A percentile compares a stretch with the other conserved stretches of the same genome.
phyloP scores from a whole-genome alignment of 2,113 vertebrate species.

The Tricholaema leucomelas region DNA sequence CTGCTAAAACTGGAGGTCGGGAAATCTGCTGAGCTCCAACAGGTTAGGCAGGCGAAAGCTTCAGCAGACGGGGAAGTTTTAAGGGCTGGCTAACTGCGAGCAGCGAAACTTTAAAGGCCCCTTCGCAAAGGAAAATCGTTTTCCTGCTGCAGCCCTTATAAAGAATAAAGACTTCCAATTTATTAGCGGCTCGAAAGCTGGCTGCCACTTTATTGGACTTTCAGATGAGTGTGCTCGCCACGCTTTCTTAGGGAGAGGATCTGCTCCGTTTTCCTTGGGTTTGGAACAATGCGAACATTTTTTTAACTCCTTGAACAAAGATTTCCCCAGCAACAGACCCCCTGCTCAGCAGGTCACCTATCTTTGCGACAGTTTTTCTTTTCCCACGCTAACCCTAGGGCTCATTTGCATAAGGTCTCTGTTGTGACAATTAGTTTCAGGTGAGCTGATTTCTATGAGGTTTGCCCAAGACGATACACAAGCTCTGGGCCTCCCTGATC shows the following conservation, averaged over 20 bases:
- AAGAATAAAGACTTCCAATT: conserved; percentile 74
- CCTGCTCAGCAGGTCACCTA: conserved; percentile 97
- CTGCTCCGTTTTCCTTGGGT: conserved; percentile 73
- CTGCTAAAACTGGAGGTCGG: neutral
- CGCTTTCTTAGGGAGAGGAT: conserved; percentile 70
- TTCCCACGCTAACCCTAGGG: conserved; percentile 98
- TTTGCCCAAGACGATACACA: conserved; percentile 85
- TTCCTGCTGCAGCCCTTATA: conserved; percentile 65
- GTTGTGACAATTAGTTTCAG: conserved; percentile 98
- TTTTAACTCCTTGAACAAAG: conserved; percentile 91
- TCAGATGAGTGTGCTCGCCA: conserved; percentile 79
- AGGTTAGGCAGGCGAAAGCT: conserved; percentile 17
- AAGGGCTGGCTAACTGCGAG: conserved; percentile 34
- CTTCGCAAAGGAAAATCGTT: conserved; percentile 69
- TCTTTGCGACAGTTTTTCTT: conserved; percentile 91
- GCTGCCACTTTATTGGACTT: conserved; percentile 75
- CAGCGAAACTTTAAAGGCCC: conserved; percentile 64
- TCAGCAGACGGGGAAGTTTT: conserved; percentile 2
- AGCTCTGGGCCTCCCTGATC: conserved; percentile 87
- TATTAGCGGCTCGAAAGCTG: conserved; percentile 69
- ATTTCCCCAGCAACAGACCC: conserved; percentile 92
- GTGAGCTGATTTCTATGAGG: conserved; percentile 97
- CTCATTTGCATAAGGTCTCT: conserved; percentile 96
- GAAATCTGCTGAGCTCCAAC: conserved; percentile 30
- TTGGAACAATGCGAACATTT: conserved; percentile 86